Evolutionary conservation across 2,888 invertebrate genomes (phyloP).

Genomic region (Darwinula stevensoni): DNA sequence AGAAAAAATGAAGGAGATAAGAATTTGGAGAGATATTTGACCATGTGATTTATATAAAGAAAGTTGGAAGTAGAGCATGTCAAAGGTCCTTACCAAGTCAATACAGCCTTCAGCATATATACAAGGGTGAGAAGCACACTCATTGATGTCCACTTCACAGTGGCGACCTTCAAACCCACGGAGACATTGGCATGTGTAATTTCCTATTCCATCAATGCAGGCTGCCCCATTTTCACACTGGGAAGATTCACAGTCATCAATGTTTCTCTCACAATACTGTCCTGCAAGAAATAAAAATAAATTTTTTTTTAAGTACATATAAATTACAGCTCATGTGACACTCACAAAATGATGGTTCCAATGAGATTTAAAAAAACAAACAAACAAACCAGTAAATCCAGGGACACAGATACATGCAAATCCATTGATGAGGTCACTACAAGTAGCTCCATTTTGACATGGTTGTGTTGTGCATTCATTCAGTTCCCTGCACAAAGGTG

Average conservation of each 20-base stretch:
- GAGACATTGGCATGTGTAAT: constrained; percentile 8
- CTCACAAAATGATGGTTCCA: too few species aligned
- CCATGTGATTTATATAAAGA: too few species aligned
- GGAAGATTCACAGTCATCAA: constrained; percentile 42
- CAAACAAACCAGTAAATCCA: constrained; percentile 31
- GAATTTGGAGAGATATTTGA: too few species aligned
- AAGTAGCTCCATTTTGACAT: constrained; percentile 51
- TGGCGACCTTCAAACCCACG: constrained; percentile 22
- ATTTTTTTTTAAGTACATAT: too few species aligned
- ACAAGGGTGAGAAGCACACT: constrained; percentile 25
- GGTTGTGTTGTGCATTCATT: constrained; percentile 56
- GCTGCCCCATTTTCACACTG: constrained; percentile 43
- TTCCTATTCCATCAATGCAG: constrained; percentile 42
- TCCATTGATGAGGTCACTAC: constrained; percentile 49
- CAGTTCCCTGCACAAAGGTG: constrained; percentile 32
- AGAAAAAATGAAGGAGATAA: too few species aligned
- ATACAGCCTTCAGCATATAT: constrained; percentile 40
- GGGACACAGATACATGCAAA: constrained; percentile 52
- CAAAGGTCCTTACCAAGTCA: too few species aligned
- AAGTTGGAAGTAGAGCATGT: too few species aligned
- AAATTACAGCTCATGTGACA: too few species aligned
- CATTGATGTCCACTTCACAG: constrained; percentile 47
- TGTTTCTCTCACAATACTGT: constrained; percentile 38
- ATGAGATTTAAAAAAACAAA: too few species aligned
- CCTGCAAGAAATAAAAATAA: too few species aligned